A percentile compares a stretch with the other conserved stretches of the same genome.
Conservation (phyloP, 2,113 vertebrate genomes). For the Antechinus stuartii region DNA sequence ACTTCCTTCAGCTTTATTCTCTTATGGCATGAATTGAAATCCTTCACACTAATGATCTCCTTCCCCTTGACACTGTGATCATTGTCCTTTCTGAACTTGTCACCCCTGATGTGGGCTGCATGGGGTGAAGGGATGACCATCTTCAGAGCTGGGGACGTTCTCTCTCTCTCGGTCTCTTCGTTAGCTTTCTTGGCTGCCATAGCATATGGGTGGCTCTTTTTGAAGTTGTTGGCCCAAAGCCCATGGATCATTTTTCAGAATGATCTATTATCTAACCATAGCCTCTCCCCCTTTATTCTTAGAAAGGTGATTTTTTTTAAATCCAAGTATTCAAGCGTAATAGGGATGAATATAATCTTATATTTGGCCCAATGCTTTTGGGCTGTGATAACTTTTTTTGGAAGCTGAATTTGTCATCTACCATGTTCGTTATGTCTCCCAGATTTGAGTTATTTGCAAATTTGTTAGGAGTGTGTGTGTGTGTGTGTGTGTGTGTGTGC, state of each 20-base stretch:
- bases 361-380: background rate
- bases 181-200: background rate
- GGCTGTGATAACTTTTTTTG: background rate
- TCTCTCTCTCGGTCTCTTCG: background rate
- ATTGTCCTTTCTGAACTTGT: background rate
- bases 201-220: no score
- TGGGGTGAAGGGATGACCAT: background rate
- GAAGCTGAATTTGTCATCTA: background rate
- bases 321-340: background rate
- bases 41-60: background rate
- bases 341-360: background rate
- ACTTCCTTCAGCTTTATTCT: background rate
- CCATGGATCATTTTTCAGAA: background rate
- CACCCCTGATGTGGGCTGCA: background rate
- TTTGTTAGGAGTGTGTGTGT: background rate
- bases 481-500: no score
- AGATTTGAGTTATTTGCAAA: background rate
- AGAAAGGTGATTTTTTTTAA: constrained; percentile 42
- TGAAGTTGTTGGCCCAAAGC: background rate
- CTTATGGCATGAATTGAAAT: background rate
- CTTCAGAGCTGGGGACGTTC: background rate
- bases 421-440: background rate
- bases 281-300: background rate
- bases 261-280: background rate
- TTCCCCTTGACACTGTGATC: background rate